Conservation (phyloP, 2,113 vertebrate genomes). For the Raja brachyura region DNA sequence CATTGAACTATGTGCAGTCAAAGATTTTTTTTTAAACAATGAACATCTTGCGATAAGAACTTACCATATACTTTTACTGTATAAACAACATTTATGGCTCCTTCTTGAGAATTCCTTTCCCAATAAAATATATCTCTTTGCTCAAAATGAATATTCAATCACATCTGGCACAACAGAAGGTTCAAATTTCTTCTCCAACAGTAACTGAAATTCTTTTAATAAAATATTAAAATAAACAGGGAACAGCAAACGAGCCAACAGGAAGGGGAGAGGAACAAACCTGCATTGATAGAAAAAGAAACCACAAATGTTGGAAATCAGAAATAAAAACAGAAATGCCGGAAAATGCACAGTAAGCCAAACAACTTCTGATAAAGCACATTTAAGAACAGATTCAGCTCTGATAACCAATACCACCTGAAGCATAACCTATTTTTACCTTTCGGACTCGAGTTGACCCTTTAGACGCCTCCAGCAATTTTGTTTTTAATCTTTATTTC, state of each 20-base stretch:
- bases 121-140: neutral
- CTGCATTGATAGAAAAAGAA: constrained; percentile 16
- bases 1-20: neutral
- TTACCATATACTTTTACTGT: neutral
- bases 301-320: constrained; percentile 1
- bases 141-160: neutral
- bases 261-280: neutral
- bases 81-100: neutral
- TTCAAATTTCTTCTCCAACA: constrained; percentile 24
- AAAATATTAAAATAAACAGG: constrained; percentile 22
- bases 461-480: neutral
- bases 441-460: neutral
- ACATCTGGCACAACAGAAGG: neutral
- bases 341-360: constrained; percentile 27
- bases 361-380: neutral
- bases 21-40: neutral
- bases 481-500: neutral
- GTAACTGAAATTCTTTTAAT: constrained; percentile 4
- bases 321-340: constrained; percentile 19
- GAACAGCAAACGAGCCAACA: neutral
- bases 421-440: neutral
- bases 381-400: neutral
- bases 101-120: neutral
- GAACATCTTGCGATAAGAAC: neutral
- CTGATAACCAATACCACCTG: neutral